Evolutionary conservation across 2,113 vertebrate genomes (phyloP).

Genomic region (Myotis brandtii): DNA sequence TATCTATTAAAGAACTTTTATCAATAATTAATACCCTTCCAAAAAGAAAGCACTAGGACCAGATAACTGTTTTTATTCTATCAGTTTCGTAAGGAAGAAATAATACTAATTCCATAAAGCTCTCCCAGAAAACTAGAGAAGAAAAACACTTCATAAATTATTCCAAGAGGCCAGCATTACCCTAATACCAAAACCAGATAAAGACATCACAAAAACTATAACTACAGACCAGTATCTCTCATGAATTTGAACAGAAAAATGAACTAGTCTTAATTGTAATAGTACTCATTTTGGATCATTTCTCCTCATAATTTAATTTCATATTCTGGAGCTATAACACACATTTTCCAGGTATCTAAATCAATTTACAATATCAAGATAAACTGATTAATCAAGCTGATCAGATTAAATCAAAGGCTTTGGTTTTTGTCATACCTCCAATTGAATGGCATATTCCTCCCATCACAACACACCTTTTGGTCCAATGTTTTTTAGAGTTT

Average conservation of each 20-base stretch:
- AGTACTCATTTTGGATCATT: not conserved
- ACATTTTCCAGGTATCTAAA: not conserved
- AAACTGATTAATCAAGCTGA: not conserved
- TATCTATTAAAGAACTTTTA: not conserved
- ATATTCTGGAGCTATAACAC: not conserved
- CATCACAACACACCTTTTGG: not conserved
- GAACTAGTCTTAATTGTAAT: not conserved
- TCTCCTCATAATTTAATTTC: not conserved
- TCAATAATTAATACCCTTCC: not conserved
- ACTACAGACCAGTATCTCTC: not conserved
- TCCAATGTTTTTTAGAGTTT: slow-evolving; percentile 5
- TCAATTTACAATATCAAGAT: not conserved
- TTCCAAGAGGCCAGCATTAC: not conserved
- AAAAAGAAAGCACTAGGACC: not conserved
- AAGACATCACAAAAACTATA: not conserved
- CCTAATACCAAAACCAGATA: not conserved
- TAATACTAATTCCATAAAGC: not conserved
- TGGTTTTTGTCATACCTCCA: not conserved
- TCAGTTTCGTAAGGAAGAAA: not conserved
- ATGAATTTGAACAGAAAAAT: not conserved
- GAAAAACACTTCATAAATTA: not conserved
- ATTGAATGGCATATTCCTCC: not conserved
- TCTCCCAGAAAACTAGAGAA: not conserved
- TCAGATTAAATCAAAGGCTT: not conserved
- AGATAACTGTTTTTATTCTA: not conserved